A percentile compares a stretch with the other conserved stretches of the same genome.
These are phyloP conservation scores for Bombus huntii DNA, from an alignment of 1,140 invertebrate genomes.

Conservation along the genomic window DNA sequence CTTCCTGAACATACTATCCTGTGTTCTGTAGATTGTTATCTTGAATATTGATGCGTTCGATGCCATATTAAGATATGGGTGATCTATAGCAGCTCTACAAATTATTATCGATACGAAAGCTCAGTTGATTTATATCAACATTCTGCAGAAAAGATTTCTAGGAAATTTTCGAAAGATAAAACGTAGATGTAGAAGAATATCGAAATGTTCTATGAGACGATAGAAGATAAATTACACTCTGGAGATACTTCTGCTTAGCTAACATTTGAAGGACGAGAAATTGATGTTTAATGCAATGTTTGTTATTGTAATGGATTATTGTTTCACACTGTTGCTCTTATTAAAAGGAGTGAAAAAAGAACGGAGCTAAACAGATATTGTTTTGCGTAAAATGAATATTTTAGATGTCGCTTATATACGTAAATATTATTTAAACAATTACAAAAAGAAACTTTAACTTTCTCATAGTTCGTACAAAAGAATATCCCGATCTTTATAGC, in stretches of 20 bases:
- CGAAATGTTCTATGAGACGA: neutral
- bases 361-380: too few species aligned
- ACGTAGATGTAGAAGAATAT: neutral
- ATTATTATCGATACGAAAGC: neutral
- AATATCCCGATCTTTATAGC: too few species aligned
- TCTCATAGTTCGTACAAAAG: too few species aligned
- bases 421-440: too few species aligned
- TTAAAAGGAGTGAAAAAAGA: neutral
- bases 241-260: neutral
- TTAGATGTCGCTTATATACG: too few species aligned
- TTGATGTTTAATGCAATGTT: neutral
- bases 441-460: too few species aligned
- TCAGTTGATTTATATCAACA: neutral
- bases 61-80: too few species aligned
- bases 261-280: constrained; percentile 5
- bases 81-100: neutral
- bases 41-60: neutral
- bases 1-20: neutral
- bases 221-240: neutral
- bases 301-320: neutral
- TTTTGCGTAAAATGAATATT: too few species aligned
- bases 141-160: neutral
- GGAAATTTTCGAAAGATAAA: too few species aligned
- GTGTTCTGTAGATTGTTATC: neutral
- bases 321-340: too few species aligned